Conservation (phyloP, 2,797 vertebrate species). For the Gorsachius magnificus region DNA sequence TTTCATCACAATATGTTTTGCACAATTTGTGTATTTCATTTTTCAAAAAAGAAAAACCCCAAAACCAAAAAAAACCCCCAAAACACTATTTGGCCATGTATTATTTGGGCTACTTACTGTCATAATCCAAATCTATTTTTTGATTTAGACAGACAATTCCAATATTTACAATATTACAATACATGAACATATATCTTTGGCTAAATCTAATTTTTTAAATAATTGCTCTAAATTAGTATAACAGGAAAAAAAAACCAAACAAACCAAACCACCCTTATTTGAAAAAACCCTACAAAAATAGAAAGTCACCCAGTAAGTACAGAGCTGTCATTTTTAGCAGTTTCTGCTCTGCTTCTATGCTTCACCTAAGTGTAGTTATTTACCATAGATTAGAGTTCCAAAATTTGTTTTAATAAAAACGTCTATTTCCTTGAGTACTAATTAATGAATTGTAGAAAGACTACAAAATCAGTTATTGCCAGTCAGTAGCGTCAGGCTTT, state of each 20-base stretch:
- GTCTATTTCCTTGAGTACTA: neutral
- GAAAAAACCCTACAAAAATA: neutral
- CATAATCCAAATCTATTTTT: neutral
- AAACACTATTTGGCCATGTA: neutral
- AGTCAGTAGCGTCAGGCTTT: neutral
- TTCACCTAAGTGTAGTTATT: conserved; percentile 67
- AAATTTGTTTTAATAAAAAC: conserved; percentile 4
- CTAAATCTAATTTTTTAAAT: neutral
- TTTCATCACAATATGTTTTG: neutral
- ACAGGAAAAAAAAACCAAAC: neutral
- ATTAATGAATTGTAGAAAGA: neutral
- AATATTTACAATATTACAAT: neutral
- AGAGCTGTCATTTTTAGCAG: conserved; percentile 18
- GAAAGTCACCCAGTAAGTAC: neutral
- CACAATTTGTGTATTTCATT: neutral
- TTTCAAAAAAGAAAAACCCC: neutral
- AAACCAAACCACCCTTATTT: neutral
- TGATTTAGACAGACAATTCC: neutral
- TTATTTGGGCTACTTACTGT: neutral
- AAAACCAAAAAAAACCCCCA: neutral
- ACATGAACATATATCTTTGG: neutral
- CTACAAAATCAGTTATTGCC: neutral
- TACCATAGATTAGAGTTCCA: neutral
- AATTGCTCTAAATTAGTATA: neutral
- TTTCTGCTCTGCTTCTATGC: conserved; percentile 25